phyloP scores from a whole-genome alignment of 2,797 vertebrate genomes.

The Limnodromus scolopaceus region DNA sequence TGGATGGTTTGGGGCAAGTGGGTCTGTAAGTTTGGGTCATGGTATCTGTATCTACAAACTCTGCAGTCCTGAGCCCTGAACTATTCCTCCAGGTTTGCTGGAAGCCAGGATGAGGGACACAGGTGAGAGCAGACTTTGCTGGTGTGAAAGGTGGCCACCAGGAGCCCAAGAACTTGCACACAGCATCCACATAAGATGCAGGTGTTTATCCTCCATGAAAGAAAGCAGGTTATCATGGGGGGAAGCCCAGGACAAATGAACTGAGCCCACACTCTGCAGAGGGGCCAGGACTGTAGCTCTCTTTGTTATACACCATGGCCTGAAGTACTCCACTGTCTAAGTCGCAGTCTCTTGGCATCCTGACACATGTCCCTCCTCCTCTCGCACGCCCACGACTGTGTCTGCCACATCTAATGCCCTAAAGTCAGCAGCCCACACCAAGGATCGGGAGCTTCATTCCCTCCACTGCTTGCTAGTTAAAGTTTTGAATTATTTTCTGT shows the following conservation, averaged over 20 bases:
- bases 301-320: background rate
- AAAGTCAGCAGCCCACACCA: background rate
- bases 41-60: background rate
- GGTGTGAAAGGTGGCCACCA: background rate
- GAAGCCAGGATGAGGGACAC: accelerated
- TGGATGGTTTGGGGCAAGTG: background rate
- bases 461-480: background rate
- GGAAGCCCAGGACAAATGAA: background rate
- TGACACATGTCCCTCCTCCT: accelerated
- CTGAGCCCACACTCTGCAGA: background rate
- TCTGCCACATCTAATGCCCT: background rate
- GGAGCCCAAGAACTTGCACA: background rate
- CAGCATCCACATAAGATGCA: background rate
- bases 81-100: accelerated
- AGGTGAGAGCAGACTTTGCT: background rate
- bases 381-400: accelerated
- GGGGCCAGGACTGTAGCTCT: background rate
- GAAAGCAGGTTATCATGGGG: background rate
- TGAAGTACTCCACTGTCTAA: background rate
- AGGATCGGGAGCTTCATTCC: background rate
- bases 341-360: background rate
- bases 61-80: background rate
- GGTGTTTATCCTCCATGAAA: background rate
- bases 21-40: background rate
- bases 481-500: background rate